A percentile compares a stretch with the other conserved stretches of the same genome.
Conservation (phyloP, 2,888 invertebrate species). For the Nowickia ferox region DNA sequence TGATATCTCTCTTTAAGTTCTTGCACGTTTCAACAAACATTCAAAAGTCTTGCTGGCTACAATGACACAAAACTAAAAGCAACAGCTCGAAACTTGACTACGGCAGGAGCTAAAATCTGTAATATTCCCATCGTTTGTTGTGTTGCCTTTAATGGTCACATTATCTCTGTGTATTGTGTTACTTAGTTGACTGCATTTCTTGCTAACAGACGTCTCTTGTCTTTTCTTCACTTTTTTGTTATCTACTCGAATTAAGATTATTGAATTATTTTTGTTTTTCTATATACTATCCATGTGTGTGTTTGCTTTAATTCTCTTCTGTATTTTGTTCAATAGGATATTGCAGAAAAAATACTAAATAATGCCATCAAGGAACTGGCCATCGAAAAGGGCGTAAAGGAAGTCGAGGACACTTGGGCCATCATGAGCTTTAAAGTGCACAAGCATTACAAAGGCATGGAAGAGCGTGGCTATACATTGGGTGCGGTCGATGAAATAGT, state of each 20-base stretch:
- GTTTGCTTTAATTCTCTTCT: slow-evolving; percentile 18
- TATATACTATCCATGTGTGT: not conserved
- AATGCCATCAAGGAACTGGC: slow-evolving; percentile 95
- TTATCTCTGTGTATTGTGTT: slow-evolving; percentile 51
- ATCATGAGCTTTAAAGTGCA: slow-evolving; percentile 86
- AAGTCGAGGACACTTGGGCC: slow-evolving; percentile 91
- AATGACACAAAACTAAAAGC: slow-evolving; percentile 19
- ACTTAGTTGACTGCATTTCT: slow-evolving; percentile 44
- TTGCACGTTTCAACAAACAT: slow-evolving; percentile 16
- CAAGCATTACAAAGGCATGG: slow-evolving; percentile 88
- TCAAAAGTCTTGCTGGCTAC: slow-evolving; percentile 24
- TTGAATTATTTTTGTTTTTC: slow-evolving; percentile 14
- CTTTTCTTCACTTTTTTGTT: slow-evolving; percentile 39
- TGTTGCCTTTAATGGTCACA: slow-evolving; percentile 43
- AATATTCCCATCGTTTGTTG: slow-evolving; percentile 1
- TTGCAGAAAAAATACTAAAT: slow-evolving; percentile 93
- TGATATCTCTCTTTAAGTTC: slow-evolving; percentile 24
- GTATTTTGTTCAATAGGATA: slow-evolving; percentile 82
- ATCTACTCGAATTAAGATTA: slow-evolving; percentile 23
- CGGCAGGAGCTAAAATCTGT: slow-evolving; percentile 12
- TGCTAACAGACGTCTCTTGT: slow-evolving; percentile 35
- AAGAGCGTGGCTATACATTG: slow-evolving; percentile 90
- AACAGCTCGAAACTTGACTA: slow-evolving; percentile 28
- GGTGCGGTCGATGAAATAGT: slow-evolving; percentile 93
- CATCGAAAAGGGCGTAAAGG: slow-evolving; percentile 94